These are phyloP conservation scores for Tiliacea aurago DNA, from an alignment of 2,888 invertebrate genomes.

Conservation along the genomic window DNA sequence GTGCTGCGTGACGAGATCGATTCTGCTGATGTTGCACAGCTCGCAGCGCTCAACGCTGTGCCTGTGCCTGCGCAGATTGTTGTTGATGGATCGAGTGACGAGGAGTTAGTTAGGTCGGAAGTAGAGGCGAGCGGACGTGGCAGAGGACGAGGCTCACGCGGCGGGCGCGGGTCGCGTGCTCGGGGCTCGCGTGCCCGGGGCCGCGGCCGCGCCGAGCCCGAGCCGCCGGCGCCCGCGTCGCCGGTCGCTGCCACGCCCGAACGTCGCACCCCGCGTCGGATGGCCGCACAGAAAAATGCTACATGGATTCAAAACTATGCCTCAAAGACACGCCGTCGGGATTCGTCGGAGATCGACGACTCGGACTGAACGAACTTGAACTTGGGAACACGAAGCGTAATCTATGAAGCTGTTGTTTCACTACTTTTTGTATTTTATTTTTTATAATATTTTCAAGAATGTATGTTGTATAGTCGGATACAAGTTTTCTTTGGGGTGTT, in stretches of 20 bases:
- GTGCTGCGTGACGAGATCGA: constrained; percentile 81
- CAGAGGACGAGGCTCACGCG: constrained; percentile 64
- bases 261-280: constrained; percentile 84
- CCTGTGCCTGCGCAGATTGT: constrained; percentile 71
- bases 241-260: constrained; percentile 72
- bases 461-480: constrained; percentile 8
- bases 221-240: constrained; percentile 64
- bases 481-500: constrained; percentile 3
- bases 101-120: constrained; percentile 71
- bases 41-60: constrained; percentile 71
- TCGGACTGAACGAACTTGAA: constrained; percentile 74
- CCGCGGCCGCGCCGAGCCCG: constrained; percentile 63
- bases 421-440: constrained; percentile 15
- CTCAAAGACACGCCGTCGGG: constrained; percentile 71
- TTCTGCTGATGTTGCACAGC: constrained; percentile 77
- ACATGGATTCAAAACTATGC: constrained; percentile 81
- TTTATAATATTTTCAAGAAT: constrained; percentile 19
- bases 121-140: constrained; percentile 57
- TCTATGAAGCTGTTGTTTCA: constrained; percentile 8
- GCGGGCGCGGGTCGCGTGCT: constrained; percentile 50
- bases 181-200: constrained; percentile 54
- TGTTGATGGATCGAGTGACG: constrained; percentile 82
- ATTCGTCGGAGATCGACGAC: constrained; percentile 82
- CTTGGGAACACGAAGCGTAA: neutral
- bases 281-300: constrained; percentile 80